Evolutionary conservation across 2,888 invertebrate species (phyloP), one percentile per base, ranked within the genome.

Genomic region (Macrosiphum euphorbiae): DNA sequence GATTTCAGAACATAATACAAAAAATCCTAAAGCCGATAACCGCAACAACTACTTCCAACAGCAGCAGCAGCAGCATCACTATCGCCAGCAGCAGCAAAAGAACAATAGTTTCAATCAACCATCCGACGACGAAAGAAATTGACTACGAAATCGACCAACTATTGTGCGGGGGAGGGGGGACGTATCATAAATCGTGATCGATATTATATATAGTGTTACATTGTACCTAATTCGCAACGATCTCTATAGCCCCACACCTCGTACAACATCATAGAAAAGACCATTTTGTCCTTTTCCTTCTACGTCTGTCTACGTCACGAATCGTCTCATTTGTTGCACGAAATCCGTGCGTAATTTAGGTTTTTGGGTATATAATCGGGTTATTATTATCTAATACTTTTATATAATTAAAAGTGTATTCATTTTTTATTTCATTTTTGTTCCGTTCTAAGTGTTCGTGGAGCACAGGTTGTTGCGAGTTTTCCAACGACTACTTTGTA

Each of bases 201-300:
- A 88, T 41, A 58, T 58, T 55, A 55, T 67, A 90, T 91, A 91
- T 44, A 47, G 67, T 78, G 41, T 58, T 87, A 87, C 61, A 26
- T 61, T 92, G 61, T 92, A 87, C 92, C 61, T 92, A 87, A 92
- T 47, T 90, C 90, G 85, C 58, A 85, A 90, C 26, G 93, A 94
- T 94, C 93, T 94, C 93, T 90, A 85, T 90, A 85, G n/a, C 86
- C 58, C 91, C 44, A 16, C 44, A n/a, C 61, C 86, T 61, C 35
- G 20, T 88, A n/a, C 24, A 61, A 61, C 16, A 55, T 55, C 41
- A 50, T 13, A 89, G 35, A 89, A 94, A 61, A 94, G 0, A 67
- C n/a, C 28, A 90, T n/a, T 55, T 85, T 35, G 58, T 88, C 35
- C 47, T 8, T 90, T 78, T 78, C 35, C 93, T 93, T 93, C 84